Base-by-base conservation (phyloP, 2,113 vertebrate species). In the Hippoglossus stenolepis region DNA sequence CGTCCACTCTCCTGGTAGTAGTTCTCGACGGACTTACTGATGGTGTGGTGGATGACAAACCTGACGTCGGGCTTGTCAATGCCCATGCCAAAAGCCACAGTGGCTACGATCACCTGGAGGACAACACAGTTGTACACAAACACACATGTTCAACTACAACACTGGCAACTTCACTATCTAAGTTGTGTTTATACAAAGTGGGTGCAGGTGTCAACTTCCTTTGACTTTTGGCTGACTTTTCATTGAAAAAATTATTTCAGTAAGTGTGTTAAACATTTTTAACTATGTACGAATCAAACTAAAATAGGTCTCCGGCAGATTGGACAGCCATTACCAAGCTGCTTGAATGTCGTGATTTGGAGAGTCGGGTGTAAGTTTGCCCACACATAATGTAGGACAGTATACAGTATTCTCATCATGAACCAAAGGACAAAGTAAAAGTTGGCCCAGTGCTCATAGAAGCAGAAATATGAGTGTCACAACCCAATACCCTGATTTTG, bases 1-100 rank as follows among this genome's bases (percentile, higher is more conserved):
- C 98, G 96, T 1, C 98, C 98, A 31, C 98, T 99, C 91, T 99
- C 98, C 59, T 99, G 98, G 89, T 99, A 99, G 78, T 99, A 99
- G 92, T 99, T 99, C 92, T 99, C 98, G 74, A 99, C 96, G 45
- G 97, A 99, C 87, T 99, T 99, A 93, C 98, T 99, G 93, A 99
- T 96, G 59, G 97, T 97, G 91, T 99, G 97, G 84, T 99, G 98
- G 84, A 99, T 97, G 26, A 99, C 96, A 82, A 99, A 99, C 61
- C 97, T 91, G 64, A 99, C 98, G 20, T 99, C 96, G 3, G 96
- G 92, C 62, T 99, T 99, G 91, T 99, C 96, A 47, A 99, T 99
- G 74, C 98, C 98, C 98, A 99, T 99, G 6, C 98, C 98, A 86
- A 99, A 99, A 2, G 98, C 98, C 79, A 99, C 98, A 0, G 98